Evolutionary conservation across 1,140 invertebrate species (phyloP).

Genomic region (Ceratosolen fusciceps): DNA sequence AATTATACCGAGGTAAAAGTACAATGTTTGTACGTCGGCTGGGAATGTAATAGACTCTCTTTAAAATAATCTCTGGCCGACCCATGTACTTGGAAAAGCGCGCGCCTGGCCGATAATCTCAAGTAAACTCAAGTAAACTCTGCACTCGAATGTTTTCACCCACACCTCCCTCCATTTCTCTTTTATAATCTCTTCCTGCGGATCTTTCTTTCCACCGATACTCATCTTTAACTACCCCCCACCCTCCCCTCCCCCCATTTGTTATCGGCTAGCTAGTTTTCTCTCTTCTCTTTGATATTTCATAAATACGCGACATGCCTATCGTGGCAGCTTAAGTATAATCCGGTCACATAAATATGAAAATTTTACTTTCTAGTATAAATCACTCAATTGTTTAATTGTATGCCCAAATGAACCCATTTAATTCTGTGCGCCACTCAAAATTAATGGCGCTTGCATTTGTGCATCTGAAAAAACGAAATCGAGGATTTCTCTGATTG

Average conservation of each 20-base stretch:
- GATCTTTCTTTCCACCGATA: constrained; percentile 22
- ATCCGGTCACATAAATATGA: neutral
- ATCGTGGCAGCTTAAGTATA: neutral
- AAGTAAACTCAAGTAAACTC: constrained; percentile 40
- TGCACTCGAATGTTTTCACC: constrained; percentile 37
- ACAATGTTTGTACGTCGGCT: constrained; percentile 28
- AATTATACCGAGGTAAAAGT: neutral
- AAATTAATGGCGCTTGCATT: too few species aligned
- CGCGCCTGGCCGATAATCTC: constrained; percentile 21
- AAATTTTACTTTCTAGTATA: neutral
- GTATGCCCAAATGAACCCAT: neutral
- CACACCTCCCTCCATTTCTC: constrained; percentile 6
- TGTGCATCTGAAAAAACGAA: too few species aligned
- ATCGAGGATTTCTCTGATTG: too few species aligned
- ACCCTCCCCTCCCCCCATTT: too few species aligned
- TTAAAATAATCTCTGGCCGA: constrained; percentile 33
- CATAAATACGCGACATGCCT: neutral
- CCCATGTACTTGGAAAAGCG: constrained; percentile 26
- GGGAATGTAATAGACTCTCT: constrained; percentile 32
- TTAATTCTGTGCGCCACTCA: neutral
- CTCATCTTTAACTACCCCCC: constrained; percentile 1
- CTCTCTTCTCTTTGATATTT: neutral
- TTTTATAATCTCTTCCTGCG: constrained; percentile 23
- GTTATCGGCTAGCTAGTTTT: neutral
- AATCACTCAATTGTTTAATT: neutral